Conservation (phyloP, 2,113 vertebrate species). For the Macquaria australasica region DNA sequence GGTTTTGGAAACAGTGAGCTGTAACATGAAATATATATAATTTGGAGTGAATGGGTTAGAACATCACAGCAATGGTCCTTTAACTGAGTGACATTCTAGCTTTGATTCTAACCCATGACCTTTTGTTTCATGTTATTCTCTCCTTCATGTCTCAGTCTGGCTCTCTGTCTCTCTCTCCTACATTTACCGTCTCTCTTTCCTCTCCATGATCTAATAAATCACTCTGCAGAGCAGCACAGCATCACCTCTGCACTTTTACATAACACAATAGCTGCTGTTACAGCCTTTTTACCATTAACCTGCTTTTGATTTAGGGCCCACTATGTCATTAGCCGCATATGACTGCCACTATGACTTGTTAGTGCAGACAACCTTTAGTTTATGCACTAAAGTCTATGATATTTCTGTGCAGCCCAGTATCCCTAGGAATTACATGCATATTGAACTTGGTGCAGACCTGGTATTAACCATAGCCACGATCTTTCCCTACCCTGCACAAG, state of each 20-base stretch:
- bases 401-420: constrained; percentile 9
- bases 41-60: background rate
- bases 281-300: constrained; percentile 40
- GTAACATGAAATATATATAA: background rate
- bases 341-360: background rate
- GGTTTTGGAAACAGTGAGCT: background rate
- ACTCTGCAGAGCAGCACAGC: constrained; percentile 9
- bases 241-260: constrained; percentile 48
- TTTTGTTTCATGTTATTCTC: constrained; percentile 48
- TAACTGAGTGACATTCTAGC: constrained; percentile 15
- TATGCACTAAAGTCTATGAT: background rate
- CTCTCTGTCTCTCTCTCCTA: constrained; percentile 17
- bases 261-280: constrained; percentile 39
- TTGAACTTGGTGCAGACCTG: background rate
- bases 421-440: background rate
- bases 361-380: background rate
- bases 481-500: too few relatives aligned
- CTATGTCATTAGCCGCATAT: constrained; percentile 7
- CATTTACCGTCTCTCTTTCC: constrained; percentile 22
- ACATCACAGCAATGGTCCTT: background rate
- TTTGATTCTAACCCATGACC: constrained; percentile 41
- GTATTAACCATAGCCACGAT: background rate
- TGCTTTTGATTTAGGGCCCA: constrained; percentile 37
- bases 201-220: constrained; percentile 37
- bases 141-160: constrained; percentile 45